These are phyloP conservation scores for Knipowitschia caucasica DNA, from an alignment of 2,797 vertebrate genomes.

Conservation along the genomic window DNA sequence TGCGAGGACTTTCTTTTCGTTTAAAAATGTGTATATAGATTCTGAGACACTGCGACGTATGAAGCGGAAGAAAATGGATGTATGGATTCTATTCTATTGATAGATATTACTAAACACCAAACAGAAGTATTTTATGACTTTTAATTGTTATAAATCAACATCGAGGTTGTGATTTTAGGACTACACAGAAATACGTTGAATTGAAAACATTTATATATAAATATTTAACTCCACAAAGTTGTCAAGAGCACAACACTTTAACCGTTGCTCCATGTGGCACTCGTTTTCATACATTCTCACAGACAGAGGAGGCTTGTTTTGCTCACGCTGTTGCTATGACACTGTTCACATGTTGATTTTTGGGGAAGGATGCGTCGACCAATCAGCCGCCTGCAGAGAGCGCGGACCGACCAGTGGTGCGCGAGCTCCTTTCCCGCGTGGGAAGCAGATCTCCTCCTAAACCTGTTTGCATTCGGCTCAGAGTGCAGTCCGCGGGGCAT, in stretches of 20 bases:
- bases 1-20: no score
- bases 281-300: not conserved
- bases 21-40: no score
- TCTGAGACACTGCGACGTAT: no score
- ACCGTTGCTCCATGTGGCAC: not conserved
- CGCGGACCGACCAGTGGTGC: slow-evolving; percentile 51
- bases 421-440: slow-evolving; percentile 43
- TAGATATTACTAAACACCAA: no score
- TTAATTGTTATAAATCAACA: no score
- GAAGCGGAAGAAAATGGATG: no score
- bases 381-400: slow-evolving; percentile 63
- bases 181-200: no score
- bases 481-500: slow-evolving; percentile 13
- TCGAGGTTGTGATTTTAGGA: no score
- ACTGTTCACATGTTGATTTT: slow-evolving; percentile 50
- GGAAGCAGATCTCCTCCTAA: slow-evolving; percentile 52
- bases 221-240: no score
- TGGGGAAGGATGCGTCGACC: slow-evolving; percentile 44
- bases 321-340: slow-evolving; percentile 70
- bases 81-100: no score
- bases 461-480: slow-evolving; percentile 17
- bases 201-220: no score
- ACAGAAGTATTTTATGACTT: no score
- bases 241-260: not conserved
- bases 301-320: slow-evolving; percentile 45